Evolutionary conservation across 1,140 invertebrate species (phyloP).

Genomic region (Holotrichia oblita): DNA sequence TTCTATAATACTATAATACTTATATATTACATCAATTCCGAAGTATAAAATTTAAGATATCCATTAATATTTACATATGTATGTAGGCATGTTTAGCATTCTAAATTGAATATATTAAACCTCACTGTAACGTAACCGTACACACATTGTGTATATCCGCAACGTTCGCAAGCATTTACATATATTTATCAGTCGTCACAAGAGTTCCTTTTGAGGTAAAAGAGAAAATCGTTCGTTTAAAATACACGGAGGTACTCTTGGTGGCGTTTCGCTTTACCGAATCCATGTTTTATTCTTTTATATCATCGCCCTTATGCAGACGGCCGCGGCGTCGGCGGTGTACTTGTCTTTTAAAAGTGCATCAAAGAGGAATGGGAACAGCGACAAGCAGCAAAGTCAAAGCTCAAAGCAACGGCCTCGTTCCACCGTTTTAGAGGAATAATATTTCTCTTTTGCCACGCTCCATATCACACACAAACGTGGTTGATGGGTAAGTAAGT

Average conservation of each 20-base stretch:
- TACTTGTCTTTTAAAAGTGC: slow-evolving; percentile 36
- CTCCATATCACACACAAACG: slow-evolving; percentile 27
- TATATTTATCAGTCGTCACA: slow-evolving; percentile 20
- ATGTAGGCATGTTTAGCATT: slow-evolving; percentile 6
- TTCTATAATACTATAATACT: too few species aligned
- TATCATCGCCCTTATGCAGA: slow-evolving; percentile 20
- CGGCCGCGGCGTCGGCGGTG: background rate
- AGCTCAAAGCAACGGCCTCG: slow-evolving; percentile 4
- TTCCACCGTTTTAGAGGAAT: slow-evolving; percentile 31
- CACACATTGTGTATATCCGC: slow-evolving; percentile 20
- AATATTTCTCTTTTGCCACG: slow-evolving; percentile 27
- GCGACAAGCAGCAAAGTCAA: slow-evolving; percentile 29
- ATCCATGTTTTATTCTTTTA: slow-evolving; percentile 27
- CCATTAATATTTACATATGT: background rate
- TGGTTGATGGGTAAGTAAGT: slow-evolving; percentile 21
- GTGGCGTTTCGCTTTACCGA: slow-evolving; percentile 29
- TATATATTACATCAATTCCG: too few species aligned
- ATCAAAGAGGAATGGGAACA: slow-evolving; percentile 27
- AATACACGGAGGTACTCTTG: background rate
- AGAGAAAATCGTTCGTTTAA: slow-evolving; percentile 18
- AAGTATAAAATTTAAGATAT: too few species aligned
- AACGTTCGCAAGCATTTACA: slow-evolving; percentile 13
- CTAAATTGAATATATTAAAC: slow-evolving; percentile 20
- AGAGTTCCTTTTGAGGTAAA: slow-evolving; percentile 23
- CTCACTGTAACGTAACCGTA: background rate